Percentiles rank a stretch among this genome's conserved stretches.
Evolutionary conservation across 2,888 invertebrate species (phyloP).

Genomic region (Holacanthella duospinosa): DNA sequence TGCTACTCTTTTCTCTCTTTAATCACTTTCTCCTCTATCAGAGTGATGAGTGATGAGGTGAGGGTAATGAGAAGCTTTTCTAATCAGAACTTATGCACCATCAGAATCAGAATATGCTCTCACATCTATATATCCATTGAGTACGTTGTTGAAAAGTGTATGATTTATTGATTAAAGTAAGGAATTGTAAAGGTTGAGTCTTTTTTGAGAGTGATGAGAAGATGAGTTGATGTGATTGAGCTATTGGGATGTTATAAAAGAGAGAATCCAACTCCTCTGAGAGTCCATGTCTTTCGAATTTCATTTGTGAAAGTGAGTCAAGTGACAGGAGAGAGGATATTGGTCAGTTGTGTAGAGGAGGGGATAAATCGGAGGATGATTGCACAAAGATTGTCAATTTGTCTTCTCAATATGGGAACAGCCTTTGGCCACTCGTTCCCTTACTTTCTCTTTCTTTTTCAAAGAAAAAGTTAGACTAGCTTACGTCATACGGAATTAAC

Average conservation of each 20-base stretch:
- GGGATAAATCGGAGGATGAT: slow-evolving; percentile 26
- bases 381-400: slow-evolving; percentile 39
- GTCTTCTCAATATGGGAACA: slow-evolving; percentile 38
- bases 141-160: background rate
- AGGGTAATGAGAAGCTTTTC: background rate
- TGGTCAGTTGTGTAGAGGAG: no score
- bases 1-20: background rate
- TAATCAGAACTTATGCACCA: background rate
- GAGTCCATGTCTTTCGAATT: no score
- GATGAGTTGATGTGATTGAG: no score
- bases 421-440: slow-evolving; percentile 34
- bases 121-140: slow-evolving; percentile 11
- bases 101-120: background rate
- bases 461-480: background rate
- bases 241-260: no score
- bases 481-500: background rate
- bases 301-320: no score
- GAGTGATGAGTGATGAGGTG: background rate
- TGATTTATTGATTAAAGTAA: background rate
- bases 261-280: background rate
- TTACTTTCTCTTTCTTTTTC: background rate
- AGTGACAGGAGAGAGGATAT: no score
- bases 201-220: no score
- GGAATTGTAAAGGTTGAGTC: slow-evolving; percentile 9
- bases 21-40: background rate